Percentiles rank a stretch among this genome's conserved stretches.
Evolutionary conservation across 1,140 invertebrate species (phyloP).

Genomic region (Pachypeltis micranthus): DNA sequence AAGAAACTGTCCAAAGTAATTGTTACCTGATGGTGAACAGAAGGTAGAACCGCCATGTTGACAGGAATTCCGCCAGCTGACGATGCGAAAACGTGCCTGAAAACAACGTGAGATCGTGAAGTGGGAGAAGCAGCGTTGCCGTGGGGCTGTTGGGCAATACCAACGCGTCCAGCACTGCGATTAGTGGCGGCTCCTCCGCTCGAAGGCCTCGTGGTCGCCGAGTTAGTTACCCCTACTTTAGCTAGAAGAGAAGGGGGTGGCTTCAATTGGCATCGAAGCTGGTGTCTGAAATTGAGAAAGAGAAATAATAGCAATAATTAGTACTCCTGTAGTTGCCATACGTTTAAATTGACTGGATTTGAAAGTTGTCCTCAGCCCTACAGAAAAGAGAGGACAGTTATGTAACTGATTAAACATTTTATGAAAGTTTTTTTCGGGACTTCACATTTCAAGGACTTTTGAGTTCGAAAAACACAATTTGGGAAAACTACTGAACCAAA

Average conservation of each 20-base stretch:
- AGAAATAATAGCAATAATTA: background rate
- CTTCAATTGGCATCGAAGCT: slow-evolving; percentile 70
- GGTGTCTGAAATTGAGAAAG: slow-evolving; percentile 39
- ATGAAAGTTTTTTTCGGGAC: no score
- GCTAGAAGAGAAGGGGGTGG: slow-evolving; percentile 63
- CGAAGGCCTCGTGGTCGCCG: slow-evolving; percentile 15
- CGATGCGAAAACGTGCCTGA: slow-evolving; percentile 45
- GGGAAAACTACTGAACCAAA: no score
- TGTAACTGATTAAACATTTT: no score
- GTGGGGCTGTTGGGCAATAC: slow-evolving; percentile 29
- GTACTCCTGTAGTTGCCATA: background rate
- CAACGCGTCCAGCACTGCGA: background rate
- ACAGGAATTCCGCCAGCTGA: slow-evolving; percentile 42
- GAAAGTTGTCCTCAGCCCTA: no score
- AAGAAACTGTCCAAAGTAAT: no score
- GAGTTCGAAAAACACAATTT: no score
- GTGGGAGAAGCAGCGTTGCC: background rate
- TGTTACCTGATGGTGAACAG: slow-evolving; percentile 27
- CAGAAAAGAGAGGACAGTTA: no score
- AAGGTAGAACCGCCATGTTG: slow-evolving; percentile 43
- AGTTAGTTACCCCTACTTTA: slow-evolving; percentile 34
- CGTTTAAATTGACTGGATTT: no score
- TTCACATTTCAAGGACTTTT: no score
- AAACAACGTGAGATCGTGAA: slow-evolving; percentile 35
- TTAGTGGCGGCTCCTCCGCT: background rate